Percentiles rank a stretch among this genome's conserved stretches.
Conservation (phyloP, 1,140 invertebrate species). For the Drosophila rhopaloa region DNA sequence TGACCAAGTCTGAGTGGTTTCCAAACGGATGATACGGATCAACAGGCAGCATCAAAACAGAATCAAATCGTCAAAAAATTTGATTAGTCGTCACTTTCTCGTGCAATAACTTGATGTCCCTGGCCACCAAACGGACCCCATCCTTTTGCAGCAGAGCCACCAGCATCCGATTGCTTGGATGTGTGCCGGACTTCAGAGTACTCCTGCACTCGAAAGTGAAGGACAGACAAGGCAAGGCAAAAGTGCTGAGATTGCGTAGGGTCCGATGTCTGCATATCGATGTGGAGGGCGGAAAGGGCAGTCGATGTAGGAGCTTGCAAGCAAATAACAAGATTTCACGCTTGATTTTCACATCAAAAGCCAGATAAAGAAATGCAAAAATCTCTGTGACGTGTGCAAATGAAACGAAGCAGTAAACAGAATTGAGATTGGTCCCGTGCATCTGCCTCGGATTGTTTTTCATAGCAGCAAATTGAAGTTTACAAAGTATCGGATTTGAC, state of each 20-base stretch:
- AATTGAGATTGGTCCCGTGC: constrained; percentile 13
- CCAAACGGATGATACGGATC: constrained; percentile 31
- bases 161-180: constrained; percentile 4
- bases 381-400: constrained; percentile 48
- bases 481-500: constrained; percentile 41
- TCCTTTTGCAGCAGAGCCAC: background rate
- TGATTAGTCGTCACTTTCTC: constrained; percentile 51
- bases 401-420: constrained; percentile 45
- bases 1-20: constrained; percentile 17
- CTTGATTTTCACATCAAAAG: constrained; percentile 74
- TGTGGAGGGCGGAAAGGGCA: background rate
- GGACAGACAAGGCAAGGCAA: constrained; percentile 18
- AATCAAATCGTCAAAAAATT: constrained; percentile 57
- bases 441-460: constrained; percentile 38
- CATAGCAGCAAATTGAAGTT: constrained; percentile 50
- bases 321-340: constrained; percentile 74
- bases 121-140: constrained; percentile 1
- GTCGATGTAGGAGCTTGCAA: constrained; percentile 33
- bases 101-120: constrained; percentile 19
- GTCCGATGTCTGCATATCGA: constrained; percentile 34
- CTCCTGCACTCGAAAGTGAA: constrained; percentile 31
- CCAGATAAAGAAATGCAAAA: constrained; percentile 51
- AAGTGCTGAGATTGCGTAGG: constrained; percentile 53
- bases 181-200: constrained; percentile 28
- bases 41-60: constrained; percentile 47